phyloP scores from a whole-genome alignment of 1,140 invertebrate species.

The Bicyclus anynana region DNA sequence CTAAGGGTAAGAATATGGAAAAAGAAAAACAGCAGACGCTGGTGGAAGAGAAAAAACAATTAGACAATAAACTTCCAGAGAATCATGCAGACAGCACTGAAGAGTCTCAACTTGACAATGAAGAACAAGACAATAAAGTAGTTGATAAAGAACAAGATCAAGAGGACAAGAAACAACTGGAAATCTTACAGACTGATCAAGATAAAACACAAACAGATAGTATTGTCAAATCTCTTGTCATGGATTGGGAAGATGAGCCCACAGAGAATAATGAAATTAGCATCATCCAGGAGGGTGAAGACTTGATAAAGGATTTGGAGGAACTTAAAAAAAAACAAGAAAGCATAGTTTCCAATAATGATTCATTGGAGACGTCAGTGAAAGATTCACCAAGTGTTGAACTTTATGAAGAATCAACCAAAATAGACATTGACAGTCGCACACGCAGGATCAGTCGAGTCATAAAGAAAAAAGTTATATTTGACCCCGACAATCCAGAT shows the following conservation, averaged over 20 bases:
- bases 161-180: not conserved
- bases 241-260: slow-evolving; percentile 69
- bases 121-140: not conserved
- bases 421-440: slow-evolving; percentile 46
- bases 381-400: slow-evolving; percentile 40
- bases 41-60: not conserved
- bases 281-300: slow-evolving; percentile 27
- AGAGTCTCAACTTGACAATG: not conserved
- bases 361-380: slow-evolving; percentile 30
- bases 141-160: not conserved
- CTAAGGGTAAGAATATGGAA: not conserved
- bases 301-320: slow-evolving; percentile 27
- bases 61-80: slow-evolving; percentile 5
- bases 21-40: not conserved
- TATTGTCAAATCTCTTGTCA: slow-evolving; percentile 60
- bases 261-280: slow-evolving; percentile 25
- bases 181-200: not conserved
- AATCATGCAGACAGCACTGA: slow-evolving; percentile 35
- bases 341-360: slow-evolving; percentile 26
- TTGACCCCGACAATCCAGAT: slow-evolving; percentile 82
- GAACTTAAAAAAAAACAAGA: slow-evolving; percentile 21
- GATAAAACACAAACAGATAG: slow-evolving; percentile 33
- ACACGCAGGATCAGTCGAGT: slow-evolving; percentile 74
- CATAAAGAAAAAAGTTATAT: slow-evolving; percentile 83
- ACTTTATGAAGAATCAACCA: slow-evolving; percentile 38